Base-by-base conservation (phyloP, 2,888 invertebrate genomes). In the Clivina fossor region DNA sequence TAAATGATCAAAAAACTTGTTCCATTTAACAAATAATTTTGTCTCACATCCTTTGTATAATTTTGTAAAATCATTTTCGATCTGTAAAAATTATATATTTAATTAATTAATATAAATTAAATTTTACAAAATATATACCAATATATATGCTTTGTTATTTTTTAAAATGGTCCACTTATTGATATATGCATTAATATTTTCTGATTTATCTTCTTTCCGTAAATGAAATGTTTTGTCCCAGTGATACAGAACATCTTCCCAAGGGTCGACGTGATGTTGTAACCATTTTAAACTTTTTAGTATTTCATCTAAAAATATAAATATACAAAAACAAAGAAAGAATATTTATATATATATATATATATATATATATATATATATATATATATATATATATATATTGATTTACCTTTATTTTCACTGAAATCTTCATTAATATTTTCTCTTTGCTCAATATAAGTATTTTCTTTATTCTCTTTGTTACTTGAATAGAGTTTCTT, bases 41-140 rank as follows among this genome's bases (percentile, higher is more conserved):
- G 7, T 11, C 16, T 9, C 37, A 9, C 18, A 13, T 7, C 19
- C 37, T 13, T 13, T 13, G n/a, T 37, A 37, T 4, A 37, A 37
- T 37, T 37, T 13, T 16, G 37, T 19, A 37, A 37, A 37, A 16
- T 37, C 37, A 8, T 37, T 37, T 16, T 37, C 37, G 16, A 37
- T 37, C 37, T 37, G 16, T n/a, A 33, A 11, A 13, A 33, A n/a
- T 33, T 33, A 11, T 37, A 16, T 19, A 11, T 37, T 16, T 7
- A 37, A 37, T 2, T 16, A n/a, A 13, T 33, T 11, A 33, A 8
- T n/a, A n/a, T 18, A 37, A 37, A 15, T 38, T 19, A 38, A 19
- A 20, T 2, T 9, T 19, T 19, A 38, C 19, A 22, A 38, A 38
- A 30, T 30, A 30, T 19, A 38, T 38, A 38, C 38, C 38, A 38